Base-by-base conservation (phyloP, 2,113 vertebrate genomes). In the Casuarius casuarius region DNA sequence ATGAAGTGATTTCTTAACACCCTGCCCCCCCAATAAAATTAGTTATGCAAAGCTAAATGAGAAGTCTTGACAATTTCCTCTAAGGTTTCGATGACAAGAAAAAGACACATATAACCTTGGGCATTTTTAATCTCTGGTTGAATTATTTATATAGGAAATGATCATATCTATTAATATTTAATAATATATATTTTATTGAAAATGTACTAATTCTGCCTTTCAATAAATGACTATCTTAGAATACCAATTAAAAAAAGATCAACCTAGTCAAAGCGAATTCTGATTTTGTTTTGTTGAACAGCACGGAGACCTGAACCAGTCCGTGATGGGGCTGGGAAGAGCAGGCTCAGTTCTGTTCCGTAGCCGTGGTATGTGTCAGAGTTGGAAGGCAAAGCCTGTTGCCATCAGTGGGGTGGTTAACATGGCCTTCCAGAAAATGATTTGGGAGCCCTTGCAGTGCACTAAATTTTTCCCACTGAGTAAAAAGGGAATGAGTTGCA, bases 321-420 rank as follows among this genome's bases (percentile, higher is more conserved):
- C 35, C 19, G 7, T 0, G 3, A 12, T 44, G 86, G 31, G 44
- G 26, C 51, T 1, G 1, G 15, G 38, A 14, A 31, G 12, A 15
- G 8, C 35, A 61, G 28, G 21, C 13, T 85, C 0, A 1, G 8
- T 71, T 71, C 0, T 0, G 48, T 33, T 12, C 46, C 40, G 49
- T 31, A 0, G 0, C 61, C 44, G 56, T 38, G 61, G 33, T 12
- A 3, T 3, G 2, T 5, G 23, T 61, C 3, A 2, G 42, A 61
- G 49, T 40, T 84, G 5, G 2, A 66, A 62, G 68, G 29, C 38
- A 80, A 66, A 66, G 54, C 35, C 59, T 12, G 3, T 22, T 77
- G 33, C 19, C 19, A 4, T 35, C 26, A 2, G 2, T 26, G 59
- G 29, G 4, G 58, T 3, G 0, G 28, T 29, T 8, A 18, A 26